A percentile compares a stretch with the other conserved stretches of the same genome.
phyloP scores from a whole-genome alignment of 2,113 vertebrate genomes.

The Menidia beryllina region DNA sequence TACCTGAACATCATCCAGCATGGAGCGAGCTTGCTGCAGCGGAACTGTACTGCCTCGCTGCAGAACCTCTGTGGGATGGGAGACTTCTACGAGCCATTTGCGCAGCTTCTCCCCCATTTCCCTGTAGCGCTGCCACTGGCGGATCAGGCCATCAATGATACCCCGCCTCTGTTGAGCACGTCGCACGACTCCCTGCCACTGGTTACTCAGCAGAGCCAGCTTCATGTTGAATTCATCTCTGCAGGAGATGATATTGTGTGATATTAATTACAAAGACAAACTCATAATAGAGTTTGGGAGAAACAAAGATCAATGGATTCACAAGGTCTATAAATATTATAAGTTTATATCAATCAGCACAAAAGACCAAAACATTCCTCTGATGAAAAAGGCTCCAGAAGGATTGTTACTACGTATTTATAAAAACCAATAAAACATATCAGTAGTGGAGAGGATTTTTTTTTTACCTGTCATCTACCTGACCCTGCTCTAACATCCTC shows the following conservation, averaged over 20 bases:
- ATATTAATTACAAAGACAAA: neutral
- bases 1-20: constrained; percentile 93
- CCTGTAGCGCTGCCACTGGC: constrained; percentile 94
- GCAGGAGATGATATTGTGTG: constrained; percentile 8
- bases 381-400: too few species aligned
- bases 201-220: constrained; percentile 91
- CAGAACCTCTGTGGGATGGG: constrained; percentile 77
- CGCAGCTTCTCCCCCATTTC: constrained; percentile 92
- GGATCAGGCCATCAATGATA: constrained; percentile 94
- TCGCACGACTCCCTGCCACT: constrained; percentile 97
- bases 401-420: too few species aligned
- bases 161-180: constrained; percentile 93
- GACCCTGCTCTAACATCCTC: constrained; percentile 94
- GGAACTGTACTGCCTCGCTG: constrained; percentile 80
- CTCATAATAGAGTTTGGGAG: neutral
- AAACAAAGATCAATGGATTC: neutral
- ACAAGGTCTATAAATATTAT: neutral
- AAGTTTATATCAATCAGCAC: too few species aligned
- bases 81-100: constrained; percentile 89
- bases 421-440: neutral
- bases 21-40: constrained; percentile 88
- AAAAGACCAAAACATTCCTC: too few species aligned
- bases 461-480: constrained; percentile 94
- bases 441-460: neutral
- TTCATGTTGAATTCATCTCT: constrained; percentile 96